These are phyloP conservation scores for Conomelus anceps DNA, from an alignment of 2,888 invertebrate species.

Conservation along the genomic window DNA sequence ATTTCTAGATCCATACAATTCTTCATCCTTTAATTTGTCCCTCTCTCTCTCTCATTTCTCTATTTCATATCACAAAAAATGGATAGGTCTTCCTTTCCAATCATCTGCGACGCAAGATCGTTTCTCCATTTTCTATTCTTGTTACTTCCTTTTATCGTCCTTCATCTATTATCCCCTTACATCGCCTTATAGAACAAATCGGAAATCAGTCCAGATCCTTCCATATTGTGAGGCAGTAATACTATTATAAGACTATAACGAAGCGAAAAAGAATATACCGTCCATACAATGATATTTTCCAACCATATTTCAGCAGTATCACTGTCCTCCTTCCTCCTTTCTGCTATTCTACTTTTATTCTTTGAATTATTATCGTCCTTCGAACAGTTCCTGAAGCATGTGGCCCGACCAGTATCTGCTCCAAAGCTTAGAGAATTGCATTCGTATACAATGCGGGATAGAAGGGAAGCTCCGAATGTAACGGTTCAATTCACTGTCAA, in stretches of 20 bases:
- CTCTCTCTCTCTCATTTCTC: background rate
- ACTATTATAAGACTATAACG: background rate
- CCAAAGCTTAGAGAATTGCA: background rate
- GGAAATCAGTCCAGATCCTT: background rate
- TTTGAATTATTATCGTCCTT: background rate
- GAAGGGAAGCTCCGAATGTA: background rate
- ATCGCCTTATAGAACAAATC: background rate
- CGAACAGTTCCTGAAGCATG: background rate
- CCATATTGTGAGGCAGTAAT: background rate
- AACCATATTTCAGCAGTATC: background rate
- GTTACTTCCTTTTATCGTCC: background rate
- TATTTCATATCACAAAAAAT: background rate
- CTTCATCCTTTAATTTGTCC: too few species aligned
- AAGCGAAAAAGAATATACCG: background rate
- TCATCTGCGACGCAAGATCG: background rate
- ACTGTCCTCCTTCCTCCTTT: background rate
- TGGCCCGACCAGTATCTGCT: background rate
- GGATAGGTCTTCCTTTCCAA: background rate
- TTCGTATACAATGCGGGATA: background rate
- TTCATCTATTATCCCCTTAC: background rate
- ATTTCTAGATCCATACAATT: too few species aligned
- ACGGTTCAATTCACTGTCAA: background rate
- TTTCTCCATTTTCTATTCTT: background rate
- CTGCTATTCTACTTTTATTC: background rate
- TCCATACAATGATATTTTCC: background rate